Evolutionary conservation across 2,888 invertebrate genomes (phyloP).

Genomic region (Xiphydria camelus): DNA sequence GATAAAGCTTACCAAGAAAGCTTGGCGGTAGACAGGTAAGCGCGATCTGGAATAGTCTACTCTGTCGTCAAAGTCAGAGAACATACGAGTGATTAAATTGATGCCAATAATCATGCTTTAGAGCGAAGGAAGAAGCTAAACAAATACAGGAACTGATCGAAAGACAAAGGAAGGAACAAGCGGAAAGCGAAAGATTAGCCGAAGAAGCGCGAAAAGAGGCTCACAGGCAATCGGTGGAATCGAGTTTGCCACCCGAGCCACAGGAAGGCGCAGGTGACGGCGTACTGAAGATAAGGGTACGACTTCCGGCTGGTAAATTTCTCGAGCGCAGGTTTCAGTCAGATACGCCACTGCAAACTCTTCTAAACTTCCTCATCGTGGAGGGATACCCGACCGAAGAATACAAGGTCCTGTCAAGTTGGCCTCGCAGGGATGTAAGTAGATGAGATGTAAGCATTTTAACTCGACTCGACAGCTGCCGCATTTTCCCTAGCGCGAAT

Average conservation of each 20-base stretch:
- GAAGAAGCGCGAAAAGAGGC: constrained; percentile 76
- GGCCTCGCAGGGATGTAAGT: constrained; percentile 95
- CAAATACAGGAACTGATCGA: constrained; percentile 75
- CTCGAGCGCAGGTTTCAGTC: constrained; percentile 78
- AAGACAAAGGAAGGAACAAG: constrained; percentile 72
- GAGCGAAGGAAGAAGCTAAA: constrained; percentile 87
- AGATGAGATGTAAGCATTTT: constrained; percentile 39
- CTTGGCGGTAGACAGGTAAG: constrained; percentile 78
- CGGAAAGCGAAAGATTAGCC: constrained; percentile 74
- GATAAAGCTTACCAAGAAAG: constrained; percentile 92
- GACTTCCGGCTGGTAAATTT: constrained; percentile 77
- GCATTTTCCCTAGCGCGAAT: too few relatives aligned
- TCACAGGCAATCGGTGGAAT: constrained; percentile 64
- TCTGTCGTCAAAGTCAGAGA: neutral
- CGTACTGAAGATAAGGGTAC: constrained; percentile 77
- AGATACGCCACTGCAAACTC: constrained; percentile 67
- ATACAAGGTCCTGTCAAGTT: constrained; percentile 90
- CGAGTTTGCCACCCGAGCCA: constrained; percentile 76
- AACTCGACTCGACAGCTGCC: too few relatives aligned
- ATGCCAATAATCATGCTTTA: too few relatives aligned
- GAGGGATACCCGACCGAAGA: constrained; percentile 86
- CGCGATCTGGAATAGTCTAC: too few relatives aligned
- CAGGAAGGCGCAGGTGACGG: constrained; percentile 61
- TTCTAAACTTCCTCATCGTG: constrained; percentile 86
- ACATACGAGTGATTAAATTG: neutral